Percentiles rank a stretch among this genome's conserved stretches.
Conservation (phyloP, 1,140 invertebrate genomes). For the Dendrolimus punctatus region DNA sequence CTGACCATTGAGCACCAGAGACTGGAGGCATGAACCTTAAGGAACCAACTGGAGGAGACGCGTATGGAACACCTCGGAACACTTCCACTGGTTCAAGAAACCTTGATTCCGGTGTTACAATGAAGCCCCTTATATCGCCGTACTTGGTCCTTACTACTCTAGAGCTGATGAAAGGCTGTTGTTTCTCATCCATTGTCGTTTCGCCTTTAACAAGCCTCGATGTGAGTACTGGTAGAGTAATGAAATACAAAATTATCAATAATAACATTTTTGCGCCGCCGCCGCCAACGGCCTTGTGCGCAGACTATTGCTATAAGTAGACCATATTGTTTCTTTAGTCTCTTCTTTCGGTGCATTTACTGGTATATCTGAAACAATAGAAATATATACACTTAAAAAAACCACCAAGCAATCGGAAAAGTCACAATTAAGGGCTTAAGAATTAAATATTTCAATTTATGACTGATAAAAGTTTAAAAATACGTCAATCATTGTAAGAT, state of each 20-base stretch:
- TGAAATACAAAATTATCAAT: constrained; percentile 50
- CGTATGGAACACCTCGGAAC: constrained; percentile 96
- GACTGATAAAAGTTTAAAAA: too few relatives aligned
- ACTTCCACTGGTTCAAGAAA: constrained; percentile 92
- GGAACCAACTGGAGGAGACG: constrained; percentile 90
- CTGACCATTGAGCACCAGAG: constrained; percentile 90
- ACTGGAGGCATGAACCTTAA: constrained; percentile 96
- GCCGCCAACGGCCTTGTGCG: constrained; percentile 34
- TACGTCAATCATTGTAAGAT: too few relatives aligned
- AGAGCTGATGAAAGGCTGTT: constrained; percentile 74
- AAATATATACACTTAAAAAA: background rate
- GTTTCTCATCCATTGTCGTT: constrained; percentile 50
- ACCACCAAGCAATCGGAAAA: background rate
- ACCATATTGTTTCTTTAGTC: constrained; percentile 39
- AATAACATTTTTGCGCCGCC: constrained; percentile 61
- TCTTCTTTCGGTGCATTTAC: constrained; percentile 40
- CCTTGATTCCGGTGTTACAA: constrained; percentile 85
- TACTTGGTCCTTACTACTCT: constrained; percentile 91
- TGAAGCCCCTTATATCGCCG: constrained; percentile 90
- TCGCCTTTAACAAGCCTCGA: constrained; percentile 57
- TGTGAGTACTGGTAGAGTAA: constrained; percentile 61
- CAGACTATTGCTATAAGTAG: constrained; percentile 55
- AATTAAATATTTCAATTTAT: too few relatives aligned
- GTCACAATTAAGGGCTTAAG: background rate
- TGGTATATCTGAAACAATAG: constrained; percentile 54